phyloP scores from a whole-genome alignment of 2,113 vertebrate genomes.

The Triplophysa siluroides region DNA sequence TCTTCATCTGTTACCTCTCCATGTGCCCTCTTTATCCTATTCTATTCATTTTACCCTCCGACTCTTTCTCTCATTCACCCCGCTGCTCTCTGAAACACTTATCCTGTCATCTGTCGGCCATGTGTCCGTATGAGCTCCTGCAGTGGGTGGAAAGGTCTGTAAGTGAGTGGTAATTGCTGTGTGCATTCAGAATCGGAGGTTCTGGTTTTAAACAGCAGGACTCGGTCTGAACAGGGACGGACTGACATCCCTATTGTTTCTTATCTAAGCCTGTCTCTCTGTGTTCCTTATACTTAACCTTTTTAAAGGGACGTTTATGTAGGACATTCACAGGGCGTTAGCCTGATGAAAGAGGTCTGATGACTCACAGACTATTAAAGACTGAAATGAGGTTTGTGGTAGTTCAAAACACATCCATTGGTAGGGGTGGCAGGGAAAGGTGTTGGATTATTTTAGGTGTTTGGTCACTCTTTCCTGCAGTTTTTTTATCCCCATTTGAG shows the following conservation, averaged over 20 bases:
- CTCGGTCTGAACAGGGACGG: slow-evolving; percentile 2
- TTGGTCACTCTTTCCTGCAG: slow-evolving; percentile 4
- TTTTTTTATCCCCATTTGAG: background rate
- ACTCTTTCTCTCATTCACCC: slow-evolving; percentile 9
- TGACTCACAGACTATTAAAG: background rate
- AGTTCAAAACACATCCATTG: background rate
- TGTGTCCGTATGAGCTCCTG: slow-evolving; percentile 35
- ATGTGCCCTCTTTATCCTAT: slow-evolving; percentile 11
- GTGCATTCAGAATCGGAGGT: slow-evolving; percentile 27
- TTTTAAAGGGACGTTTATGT: background rate
- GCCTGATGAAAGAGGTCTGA: background rate
- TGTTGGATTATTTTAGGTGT: background rate
- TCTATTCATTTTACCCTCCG: background rate
- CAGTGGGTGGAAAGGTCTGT: slow-evolving; percentile 44
- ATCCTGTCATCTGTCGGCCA: background rate
- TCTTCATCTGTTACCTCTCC: slow-evolving; percentile 1
- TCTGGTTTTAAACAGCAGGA: slow-evolving; percentile 25
- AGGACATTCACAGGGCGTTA: background rate
- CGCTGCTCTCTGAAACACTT: slow-evolving; percentile 19
- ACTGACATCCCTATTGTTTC: slow-evolving; percentile 2
- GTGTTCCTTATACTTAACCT: background rate
- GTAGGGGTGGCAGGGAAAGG: background rate
- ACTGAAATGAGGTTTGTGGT: background rate
- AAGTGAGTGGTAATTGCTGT: slow-evolving; percentile 50
- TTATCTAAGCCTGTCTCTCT: background rate